A percentile compares a stretch with the other conserved stretches of the same genome.
These are phyloP conservation scores for Caenorhabditis angaria DNA, from an alignment of 2,888 invertebrate genomes.

Conservation along the genomic window DNA sequence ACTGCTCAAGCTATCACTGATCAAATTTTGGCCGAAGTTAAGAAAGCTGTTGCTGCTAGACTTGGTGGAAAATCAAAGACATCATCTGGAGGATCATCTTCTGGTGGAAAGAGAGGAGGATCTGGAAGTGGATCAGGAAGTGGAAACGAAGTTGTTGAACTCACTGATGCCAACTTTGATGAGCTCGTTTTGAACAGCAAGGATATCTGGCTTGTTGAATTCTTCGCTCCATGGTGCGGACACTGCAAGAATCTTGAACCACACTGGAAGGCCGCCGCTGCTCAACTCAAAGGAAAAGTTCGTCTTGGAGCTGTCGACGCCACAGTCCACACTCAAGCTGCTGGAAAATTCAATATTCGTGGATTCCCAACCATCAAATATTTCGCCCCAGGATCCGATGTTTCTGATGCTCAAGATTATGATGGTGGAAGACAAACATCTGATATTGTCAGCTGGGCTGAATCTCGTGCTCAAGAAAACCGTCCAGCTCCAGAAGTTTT, in stretches of 20 bases:
- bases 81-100: conserved; percentile 5
- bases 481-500: conserved; percentile 88
- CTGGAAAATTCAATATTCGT: conserved; percentile 83
- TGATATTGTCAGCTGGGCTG: conserved; percentile 90
- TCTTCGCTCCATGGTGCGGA: conserved; percentile 89
- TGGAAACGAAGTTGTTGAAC: conserved; percentile 81
- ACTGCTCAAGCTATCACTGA: conserved; percentile 88
- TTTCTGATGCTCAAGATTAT: conserved; percentile 80
- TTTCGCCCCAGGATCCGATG: conserved; percentile 77
- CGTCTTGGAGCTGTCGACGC: conserved; percentile 91
- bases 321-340: conserved; percentile 86
- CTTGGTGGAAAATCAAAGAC: conserved; percentile 58
- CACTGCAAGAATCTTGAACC: conserved; percentile 96
- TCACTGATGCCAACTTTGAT: conserved; percentile 95
- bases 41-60: conserved; percentile 75
- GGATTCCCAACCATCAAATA: conserved; percentile 95
- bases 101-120: conserved; percentile 44
- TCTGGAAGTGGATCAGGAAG: conserved; percentile 41
- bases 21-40: conserved; percentile 83
- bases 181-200: conserved; percentile 88
- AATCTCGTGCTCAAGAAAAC: conserved; percentile 79
- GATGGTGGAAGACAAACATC: conserved; percentile 87
- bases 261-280: conserved; percentile 93
- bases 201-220: conserved; percentile 96
- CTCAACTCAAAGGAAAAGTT: conserved; percentile 89